A percentile compares a stretch with the other conserved stretches of the same genome.
phyloP scores from a whole-genome alignment of 2,888 invertebrate genomes.

The Zelleria hepariella region DNA sequence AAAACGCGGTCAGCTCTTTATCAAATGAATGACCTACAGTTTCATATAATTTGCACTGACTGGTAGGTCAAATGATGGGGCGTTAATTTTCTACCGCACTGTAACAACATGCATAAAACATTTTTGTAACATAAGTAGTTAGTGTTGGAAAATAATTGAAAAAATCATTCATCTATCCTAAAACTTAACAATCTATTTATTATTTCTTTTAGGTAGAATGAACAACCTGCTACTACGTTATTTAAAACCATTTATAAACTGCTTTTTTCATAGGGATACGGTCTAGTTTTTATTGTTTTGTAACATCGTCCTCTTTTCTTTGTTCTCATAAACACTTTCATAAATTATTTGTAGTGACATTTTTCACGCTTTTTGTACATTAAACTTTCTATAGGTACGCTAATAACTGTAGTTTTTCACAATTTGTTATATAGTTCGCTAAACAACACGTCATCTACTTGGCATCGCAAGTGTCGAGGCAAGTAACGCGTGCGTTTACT shows the following conservation, averaged over 20 bases:
- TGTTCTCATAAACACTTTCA: not conserved
- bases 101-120: conserved; percentile 50
- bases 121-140: conserved; percentile 63
- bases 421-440: not conserved
- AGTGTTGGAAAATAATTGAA: conserved; percentile 35
- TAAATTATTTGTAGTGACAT: not conserved
- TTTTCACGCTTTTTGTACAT: not conserved
- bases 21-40: not conserved
- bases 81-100: not conserved
- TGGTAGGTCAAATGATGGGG: not conserved
- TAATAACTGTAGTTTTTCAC: not conserved
- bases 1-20: conserved; percentile 11
- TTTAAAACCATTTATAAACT: not conserved
- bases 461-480: not conserved
- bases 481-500: not conserved
- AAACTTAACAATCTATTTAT: conserved; percentile 19
- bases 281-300: not conserved
- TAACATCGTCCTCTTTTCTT: not conserved
- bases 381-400: too few species aligned
- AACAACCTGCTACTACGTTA: not conserved
- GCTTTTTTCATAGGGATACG: not conserved
- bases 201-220: not conserved
- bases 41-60: not conserved
- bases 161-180: conserved; percentile 25
- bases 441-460: not conserved